phyloP scores from a whole-genome alignment of 2,113 vertebrate species.

The Rousettus leschenaultii region DNA sequence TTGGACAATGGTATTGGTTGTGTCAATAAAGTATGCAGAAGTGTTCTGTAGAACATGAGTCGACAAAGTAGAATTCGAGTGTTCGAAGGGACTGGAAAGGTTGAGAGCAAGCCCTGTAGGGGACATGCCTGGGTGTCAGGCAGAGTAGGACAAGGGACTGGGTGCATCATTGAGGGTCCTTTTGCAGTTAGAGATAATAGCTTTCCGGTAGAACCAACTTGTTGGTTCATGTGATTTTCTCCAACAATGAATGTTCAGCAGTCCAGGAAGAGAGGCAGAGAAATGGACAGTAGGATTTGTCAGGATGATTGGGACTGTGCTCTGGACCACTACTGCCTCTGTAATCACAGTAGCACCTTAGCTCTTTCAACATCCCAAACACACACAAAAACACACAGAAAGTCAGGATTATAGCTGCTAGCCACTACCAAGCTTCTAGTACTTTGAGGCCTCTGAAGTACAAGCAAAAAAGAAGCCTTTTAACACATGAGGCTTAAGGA shows the following conservation, averaged over 20 bases:
- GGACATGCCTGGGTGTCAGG: neutral
- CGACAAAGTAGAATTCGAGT: neutral
- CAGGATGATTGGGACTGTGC: neutral
- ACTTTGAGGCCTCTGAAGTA: neutral
- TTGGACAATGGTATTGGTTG: neutral
- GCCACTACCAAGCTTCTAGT: neutral
- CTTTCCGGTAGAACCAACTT: neutral
- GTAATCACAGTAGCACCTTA: neutral
- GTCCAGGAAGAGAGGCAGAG: neutral
- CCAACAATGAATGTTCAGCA: neutral
- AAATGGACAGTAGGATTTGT: neutral
- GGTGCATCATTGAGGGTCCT: fast-evolving
- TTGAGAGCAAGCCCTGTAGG: neutral
- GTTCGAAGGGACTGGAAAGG: neutral
- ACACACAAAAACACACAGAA: neutral
- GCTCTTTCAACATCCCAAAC: neutral
- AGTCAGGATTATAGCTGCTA: neutral
- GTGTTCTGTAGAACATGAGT: neutral
- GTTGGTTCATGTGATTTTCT: neutral
- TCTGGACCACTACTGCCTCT: neutral
- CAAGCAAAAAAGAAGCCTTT: neutral
- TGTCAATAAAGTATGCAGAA: neutral
- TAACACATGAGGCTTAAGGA: neutral
- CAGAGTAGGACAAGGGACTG: neutral
- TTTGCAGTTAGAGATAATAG: neutral